A percentile compares a stretch with the other conserved stretches of the same genome.
These are phyloP conservation scores for Tarsius wallacei DNA, from an alignment of 2,797 vertebrate species.

Conservation along the genomic window DNA sequence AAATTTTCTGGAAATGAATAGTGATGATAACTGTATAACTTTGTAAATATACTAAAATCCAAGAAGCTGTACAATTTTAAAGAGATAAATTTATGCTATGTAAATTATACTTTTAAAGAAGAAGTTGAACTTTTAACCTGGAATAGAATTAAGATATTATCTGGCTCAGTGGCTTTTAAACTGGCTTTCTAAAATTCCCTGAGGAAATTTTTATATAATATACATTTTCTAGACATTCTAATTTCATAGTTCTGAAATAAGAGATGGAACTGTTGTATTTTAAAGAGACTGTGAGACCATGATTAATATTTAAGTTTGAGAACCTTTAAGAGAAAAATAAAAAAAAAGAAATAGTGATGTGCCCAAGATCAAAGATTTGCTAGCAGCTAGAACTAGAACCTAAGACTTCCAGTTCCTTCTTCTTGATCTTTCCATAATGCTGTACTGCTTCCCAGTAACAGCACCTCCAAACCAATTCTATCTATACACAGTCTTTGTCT, in stretches of 20 bases:
- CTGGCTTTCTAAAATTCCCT: background rate
- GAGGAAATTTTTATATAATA: background rate
- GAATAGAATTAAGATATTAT: background rate
- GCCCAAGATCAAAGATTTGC: background rate
- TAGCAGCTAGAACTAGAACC: background rate
- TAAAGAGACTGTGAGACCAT: background rate
- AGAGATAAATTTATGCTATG: background rate
- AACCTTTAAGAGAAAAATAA: background rate
- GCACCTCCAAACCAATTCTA: background rate
- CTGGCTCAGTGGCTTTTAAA: background rate
- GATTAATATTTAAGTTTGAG: background rate
- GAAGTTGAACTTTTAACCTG: background rate
- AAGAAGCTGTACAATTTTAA: background rate
- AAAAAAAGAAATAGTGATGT: background rate
- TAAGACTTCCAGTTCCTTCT: background rate
- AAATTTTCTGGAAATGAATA: background rate
- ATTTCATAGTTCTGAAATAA: background rate
- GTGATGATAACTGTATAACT: background rate
- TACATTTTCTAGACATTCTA: background rate
- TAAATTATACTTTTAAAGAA: background rate
- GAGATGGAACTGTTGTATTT: background rate
- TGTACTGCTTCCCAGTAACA: background rate
- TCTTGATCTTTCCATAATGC: background rate
- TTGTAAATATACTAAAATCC: background rate
- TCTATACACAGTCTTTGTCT: background rate